Base-by-base conservation (phyloP, 2,888 invertebrate species). In the Microctonus brassicae region DNA sequence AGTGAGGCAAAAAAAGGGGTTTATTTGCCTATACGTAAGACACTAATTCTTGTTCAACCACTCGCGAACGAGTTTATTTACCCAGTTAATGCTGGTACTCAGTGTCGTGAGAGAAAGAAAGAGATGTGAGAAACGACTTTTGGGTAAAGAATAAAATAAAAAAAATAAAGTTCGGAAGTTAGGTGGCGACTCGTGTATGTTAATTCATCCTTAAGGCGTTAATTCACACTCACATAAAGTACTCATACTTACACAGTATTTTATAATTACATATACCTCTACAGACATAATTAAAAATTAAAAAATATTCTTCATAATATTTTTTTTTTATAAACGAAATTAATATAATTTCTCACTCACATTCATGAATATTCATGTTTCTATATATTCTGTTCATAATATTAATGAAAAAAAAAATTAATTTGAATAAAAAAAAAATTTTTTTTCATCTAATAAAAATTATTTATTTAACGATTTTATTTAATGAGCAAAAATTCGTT, bases 31-130 rank as follows among this genome's bases (percentile, higher is more conserved):
- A 47, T n/a, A 17, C 53, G 22, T 78, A 78, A 80, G 81, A 81
- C 78, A 79, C 80, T 78, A 79, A 81, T 81, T 80, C 82, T 79
- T 79, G 75, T 77, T 72, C 77, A 79, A 78, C 77, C 80, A 81
- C 80, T 82, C 74, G 78, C 70, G 72, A 73, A 76, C 77, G 75
- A 82, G 80, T 79, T 79, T 83, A 79, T 85, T 84, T 84, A 79
- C 80, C 82, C 81, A 84, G 84, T 81, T 84, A 85, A 84, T 84
- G 84, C 80, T 81, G 77, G 78, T 81, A 79, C 80, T 81, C 75
- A 55, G 76, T 62, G 63, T 70, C 64, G 58, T 58, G 57, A 61
- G 63, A 47, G 66, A 47, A 17, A 2, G 5, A 1, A 17, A 17
- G n/a, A 17, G 4, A 6, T 6, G 6, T 2, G n/a, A 17, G 47